Percentiles rank a stretch among this genome's conserved stretches.
Conservation (phyloP, 2,113 vertebrate genomes). For the Trichomycterus rosablanca region DNA sequence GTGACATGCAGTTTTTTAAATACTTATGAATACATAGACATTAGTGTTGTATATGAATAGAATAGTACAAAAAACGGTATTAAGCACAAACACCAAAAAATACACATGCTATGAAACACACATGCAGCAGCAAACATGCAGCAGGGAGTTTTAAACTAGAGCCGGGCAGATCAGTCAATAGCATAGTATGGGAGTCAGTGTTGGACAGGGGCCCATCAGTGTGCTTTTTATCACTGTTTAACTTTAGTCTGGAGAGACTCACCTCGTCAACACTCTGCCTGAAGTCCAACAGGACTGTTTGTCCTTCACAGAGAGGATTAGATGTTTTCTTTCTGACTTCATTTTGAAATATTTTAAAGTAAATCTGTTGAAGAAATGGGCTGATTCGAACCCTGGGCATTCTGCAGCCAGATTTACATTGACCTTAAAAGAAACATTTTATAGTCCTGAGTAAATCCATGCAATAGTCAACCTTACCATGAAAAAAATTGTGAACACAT, state of each 20-base stretch:
- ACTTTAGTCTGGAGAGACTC: conserved; percentile 36
- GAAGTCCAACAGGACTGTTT: conserved; percentile 8
- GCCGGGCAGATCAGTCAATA: conserved; percentile 22
- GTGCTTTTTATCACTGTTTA: conserved; percentile 39
- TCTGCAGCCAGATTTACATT: neutral
- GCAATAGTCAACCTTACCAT: neutral
- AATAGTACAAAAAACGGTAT: neutral
- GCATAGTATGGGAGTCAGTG: conserved; percentile 24
- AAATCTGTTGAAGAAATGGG: neutral
- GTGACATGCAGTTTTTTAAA: too few relatives aligned
- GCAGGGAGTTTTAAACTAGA: conserved; percentile 34
- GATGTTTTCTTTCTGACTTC: neutral
- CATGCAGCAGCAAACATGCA: conserved; percentile 8
- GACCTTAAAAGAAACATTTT: neutral
- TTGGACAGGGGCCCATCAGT: conserved; percentile 22
- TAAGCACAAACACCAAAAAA: conserved; percentile 7
- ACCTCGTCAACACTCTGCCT: conserved; percentile 29
- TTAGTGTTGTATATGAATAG: conserved; percentile 5
- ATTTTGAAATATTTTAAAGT: neutral
- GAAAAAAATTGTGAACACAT: too few relatives aligned
- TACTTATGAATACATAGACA: too few relatives aligned
- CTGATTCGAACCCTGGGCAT: neutral
- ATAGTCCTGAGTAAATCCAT: neutral
- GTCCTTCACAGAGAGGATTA: conserved; percentile 12
- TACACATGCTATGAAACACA: neutral